A percentile compares a stretch with the other conserved stretches of the same genome.
Evolutionary conservation across 2,888 invertebrate genomes (phyloP).

Genomic region (Eristalis tenax): DNA sequence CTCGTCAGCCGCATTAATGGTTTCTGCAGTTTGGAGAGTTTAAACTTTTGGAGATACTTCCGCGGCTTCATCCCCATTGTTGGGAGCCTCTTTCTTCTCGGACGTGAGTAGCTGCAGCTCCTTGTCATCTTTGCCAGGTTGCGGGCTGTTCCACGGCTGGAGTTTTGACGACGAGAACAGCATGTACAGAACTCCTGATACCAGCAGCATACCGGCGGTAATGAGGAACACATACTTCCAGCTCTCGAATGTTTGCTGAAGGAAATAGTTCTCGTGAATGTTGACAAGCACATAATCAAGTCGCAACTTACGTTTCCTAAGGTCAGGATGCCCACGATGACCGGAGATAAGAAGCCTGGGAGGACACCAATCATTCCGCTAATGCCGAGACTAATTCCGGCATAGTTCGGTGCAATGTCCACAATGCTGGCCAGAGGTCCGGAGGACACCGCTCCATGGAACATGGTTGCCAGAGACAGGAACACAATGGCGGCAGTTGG

Average conservation of each 20-base stretch:
- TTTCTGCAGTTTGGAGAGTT: background rate
- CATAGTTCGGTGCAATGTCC: slow-evolving; percentile 85
- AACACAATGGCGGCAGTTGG: slow-evolving; percentile 84
- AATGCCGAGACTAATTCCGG: slow-evolving; percentile 84
- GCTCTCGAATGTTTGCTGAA: slow-evolving; percentile 84
- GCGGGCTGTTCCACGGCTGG: slow-evolving; percentile 83
- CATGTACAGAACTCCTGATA: slow-evolving; percentile 82
- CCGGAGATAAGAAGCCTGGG: slow-evolving; percentile 85
- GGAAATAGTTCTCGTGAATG: slow-evolving; percentile 64
- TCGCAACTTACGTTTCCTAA: slow-evolving; percentile 84
- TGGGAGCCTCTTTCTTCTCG: slow-evolving; percentile 18
- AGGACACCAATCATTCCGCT: slow-evolving; percentile 83
- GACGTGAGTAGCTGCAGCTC: slow-evolving; percentile 75
- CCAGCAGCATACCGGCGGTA: slow-evolving; percentile 82
- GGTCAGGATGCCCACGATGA: slow-evolving; percentile 84
- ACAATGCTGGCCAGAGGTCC: slow-evolving; percentile 86
- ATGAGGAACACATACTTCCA: slow-evolving; percentile 85
- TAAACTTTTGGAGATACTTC: background rate
- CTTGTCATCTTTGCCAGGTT: slow-evolving; percentile 73
- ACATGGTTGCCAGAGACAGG: slow-evolving; percentile 84
- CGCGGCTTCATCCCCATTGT: background rate
- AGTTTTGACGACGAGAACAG: slow-evolving; percentile 83
- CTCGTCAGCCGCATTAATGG: background rate
- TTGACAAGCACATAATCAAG: background rate
- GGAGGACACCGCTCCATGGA: slow-evolving; percentile 86